These are phyloP conservation scores for Drosophila maculinotata DNA, from an alignment of 2,888 invertebrate species.

Conservation along the genomic window DNA sequence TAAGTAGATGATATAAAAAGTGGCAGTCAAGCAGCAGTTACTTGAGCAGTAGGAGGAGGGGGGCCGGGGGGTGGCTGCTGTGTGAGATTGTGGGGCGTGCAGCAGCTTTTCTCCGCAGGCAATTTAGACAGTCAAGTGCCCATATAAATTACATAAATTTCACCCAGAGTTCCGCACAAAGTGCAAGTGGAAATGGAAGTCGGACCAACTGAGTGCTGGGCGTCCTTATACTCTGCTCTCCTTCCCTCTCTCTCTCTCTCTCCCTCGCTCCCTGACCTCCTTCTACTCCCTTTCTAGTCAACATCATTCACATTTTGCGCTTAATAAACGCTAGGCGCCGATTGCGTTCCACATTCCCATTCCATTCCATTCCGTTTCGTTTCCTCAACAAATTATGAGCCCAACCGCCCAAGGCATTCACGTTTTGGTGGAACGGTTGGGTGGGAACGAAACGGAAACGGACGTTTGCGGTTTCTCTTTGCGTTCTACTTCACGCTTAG, in stretches of 20 bases:
- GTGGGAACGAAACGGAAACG: conserved; percentile 4
- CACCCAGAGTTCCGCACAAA: conserved; percentile 66
- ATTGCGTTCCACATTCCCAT: conserved; percentile 9
- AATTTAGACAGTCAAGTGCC: conserved; percentile 86
- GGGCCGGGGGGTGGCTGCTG: neutral
- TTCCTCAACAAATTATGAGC: neutral
- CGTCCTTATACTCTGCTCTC: conserved; percentile 4
- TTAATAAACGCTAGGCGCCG: conserved; percentile 28
- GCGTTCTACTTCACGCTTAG: neutral
- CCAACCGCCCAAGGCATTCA: neutral
- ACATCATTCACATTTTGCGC: conserved; percentile 38
- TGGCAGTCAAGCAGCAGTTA: conserved; percentile 52
- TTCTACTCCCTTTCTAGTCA: neutral
- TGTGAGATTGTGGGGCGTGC: neutral
- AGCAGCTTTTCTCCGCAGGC: conserved; percentile 81
- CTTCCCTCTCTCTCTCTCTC: neutral
- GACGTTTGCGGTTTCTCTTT: neutral
- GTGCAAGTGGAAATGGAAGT: conserved; percentile 41
- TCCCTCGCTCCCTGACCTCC: neutral
- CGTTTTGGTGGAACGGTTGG: neutral
- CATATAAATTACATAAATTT: conserved; percentile 86
- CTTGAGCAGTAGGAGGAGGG: neutral
- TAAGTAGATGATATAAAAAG: conserved; percentile 85
- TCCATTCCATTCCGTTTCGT: conserved; percentile 1
- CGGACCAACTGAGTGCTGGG: conserved; percentile 28